A percentile compares a stretch with the other conserved stretches of the same genome.
phyloP scores from a whole-genome alignment of 1,140 invertebrate genomes.

The Drosophila varians region DNA sequence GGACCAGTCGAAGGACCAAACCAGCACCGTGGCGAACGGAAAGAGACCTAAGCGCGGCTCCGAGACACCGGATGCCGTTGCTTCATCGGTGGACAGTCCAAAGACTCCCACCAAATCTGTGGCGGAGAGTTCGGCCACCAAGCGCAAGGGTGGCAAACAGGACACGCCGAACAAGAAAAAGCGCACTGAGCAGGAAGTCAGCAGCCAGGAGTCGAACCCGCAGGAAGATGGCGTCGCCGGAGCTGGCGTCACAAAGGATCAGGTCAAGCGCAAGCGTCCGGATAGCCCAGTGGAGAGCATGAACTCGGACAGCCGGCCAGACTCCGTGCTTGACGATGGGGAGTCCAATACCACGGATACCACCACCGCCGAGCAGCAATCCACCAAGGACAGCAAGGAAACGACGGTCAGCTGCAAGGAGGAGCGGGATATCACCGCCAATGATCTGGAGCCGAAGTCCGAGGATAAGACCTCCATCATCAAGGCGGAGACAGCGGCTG shows the following conservation, averaged over 20 bases:
- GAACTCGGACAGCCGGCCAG: slow-evolving; percentile 89
- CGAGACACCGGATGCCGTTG: slow-evolving; percentile 87
- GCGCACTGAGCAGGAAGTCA: slow-evolving; percentile 83
- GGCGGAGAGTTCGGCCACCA: slow-evolving; percentile 85
- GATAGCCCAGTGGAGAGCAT: slow-evolving; percentile 91
- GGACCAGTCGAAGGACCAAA: slow-evolving; percentile 51
- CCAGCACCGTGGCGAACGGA: slow-evolving; percentile 85
- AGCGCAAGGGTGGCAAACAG: slow-evolving; percentile 87
- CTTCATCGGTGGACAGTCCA: slow-evolving; percentile 83
- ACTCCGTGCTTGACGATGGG: slow-evolving; percentile 90
- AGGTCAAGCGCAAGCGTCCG: slow-evolving; percentile 89
- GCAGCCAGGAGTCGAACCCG: slow-evolving; percentile 78
- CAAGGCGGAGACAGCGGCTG: slow-evolving; percentile 55
- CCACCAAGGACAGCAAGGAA: slow-evolving; percentile 85
- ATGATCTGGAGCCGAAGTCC: slow-evolving; percentile 62
- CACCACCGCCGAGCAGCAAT: slow-evolving; percentile 79
- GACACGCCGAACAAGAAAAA: slow-evolving; percentile 90
- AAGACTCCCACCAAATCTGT: slow-evolving; percentile 86
- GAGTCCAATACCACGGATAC: slow-evolving; percentile 85
- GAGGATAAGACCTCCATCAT: slow-evolving; percentile 60
- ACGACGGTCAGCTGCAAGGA: slow-evolving; percentile 73
- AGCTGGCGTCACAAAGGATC: slow-evolving; percentile 55
- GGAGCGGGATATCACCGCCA: slow-evolving; percentile 52
- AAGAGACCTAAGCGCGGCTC: slow-evolving; percentile 89
- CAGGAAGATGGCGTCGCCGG: slow-evolving; percentile 47